phyloP scores from a whole-genome alignment of 2,113 vertebrate species.

The Hiodon alosoides region DNA sequence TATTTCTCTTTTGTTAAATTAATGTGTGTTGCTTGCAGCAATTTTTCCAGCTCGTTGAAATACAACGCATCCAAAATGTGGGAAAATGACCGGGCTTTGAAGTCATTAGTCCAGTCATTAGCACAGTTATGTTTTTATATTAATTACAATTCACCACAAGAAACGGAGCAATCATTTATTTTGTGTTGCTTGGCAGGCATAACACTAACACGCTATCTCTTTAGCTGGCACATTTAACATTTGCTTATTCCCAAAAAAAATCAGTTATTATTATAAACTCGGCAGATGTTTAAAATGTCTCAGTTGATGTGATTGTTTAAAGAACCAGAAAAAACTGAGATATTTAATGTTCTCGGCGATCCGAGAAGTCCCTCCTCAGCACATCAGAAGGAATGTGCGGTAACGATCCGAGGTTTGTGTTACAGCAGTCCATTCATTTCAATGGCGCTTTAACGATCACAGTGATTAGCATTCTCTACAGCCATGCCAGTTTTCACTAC shows the following conservation, averaged over 20 bases:
- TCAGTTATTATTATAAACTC: conserved; percentile 31
- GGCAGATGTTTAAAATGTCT: conserved; percentile 48
- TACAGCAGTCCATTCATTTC: neutral
- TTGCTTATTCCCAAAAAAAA: conserved; percentile 12
- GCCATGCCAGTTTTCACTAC: neutral
- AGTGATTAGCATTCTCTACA: neutral
- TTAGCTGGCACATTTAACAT: conserved; percentile 19
- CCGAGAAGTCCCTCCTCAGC: conserved; percentile 11
- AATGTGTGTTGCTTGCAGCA: conserved; percentile 13
- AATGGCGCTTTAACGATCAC: neutral
- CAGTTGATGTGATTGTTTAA: conserved; percentile 13
- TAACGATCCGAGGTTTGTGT: neutral
- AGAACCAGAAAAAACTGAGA: conserved; percentile 7
- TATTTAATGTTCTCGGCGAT: conserved; percentile 26
- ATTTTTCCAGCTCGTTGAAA: conserved; percentile 62
- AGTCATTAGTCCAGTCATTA: conserved; percentile 72
- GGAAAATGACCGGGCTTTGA: conserved; percentile 59
- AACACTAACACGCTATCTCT: conserved; percentile 52
- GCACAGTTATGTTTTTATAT: conserved; percentile 70
- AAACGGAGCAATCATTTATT: conserved; percentile 63
- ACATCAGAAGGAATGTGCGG: conserved; percentile 11
- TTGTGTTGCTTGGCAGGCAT: conserved; percentile 55
- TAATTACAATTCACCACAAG: conserved; percentile 74
- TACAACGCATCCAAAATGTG: conserved; percentile 45
- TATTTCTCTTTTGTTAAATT: too few relatives aligned